Base-by-base conservation (phyloP, 2,888 invertebrate species). In the Caenorhabditis virilis region DNA sequence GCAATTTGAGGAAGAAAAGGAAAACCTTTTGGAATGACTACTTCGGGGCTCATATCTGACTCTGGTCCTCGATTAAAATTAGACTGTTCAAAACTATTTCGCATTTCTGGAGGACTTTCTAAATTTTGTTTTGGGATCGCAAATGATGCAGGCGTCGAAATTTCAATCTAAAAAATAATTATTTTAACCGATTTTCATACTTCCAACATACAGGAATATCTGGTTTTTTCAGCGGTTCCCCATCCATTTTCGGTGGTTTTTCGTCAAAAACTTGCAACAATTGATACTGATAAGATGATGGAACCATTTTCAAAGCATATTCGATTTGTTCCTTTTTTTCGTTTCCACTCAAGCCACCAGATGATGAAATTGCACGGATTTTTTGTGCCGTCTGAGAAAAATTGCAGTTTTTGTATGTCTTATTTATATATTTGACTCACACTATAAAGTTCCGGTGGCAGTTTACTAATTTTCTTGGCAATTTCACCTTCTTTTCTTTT, bases 371-470 rank as follows among this genome's bases (percentile, higher is more conserved):
- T 2, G 30, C 48, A 20, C 38, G 47, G 0, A 65, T 55, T 33
- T 60, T 60, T 45, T 65, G 59, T n/a, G 51, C 65, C 3, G 65
- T 60, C 65, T 65, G 42, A 13, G 54, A 54, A 42, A 15, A 4
- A 26, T 25, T 16, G 33, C 2, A 46, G 30, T 43, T 43, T 5
- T 4, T 43, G 23, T 43, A 23, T 11, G 22, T 43, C 5, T 46
- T 26, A 25, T 46, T 5, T 46, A 15, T 20, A 38, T 22, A 5
- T 22, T 6, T 6, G 9, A 15, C 54, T 47, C 18, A 64, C 64
- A 51, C 58, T 59, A 33, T 64, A 64, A 16, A 65, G 22, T 23
- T 65, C 65, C 16, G 59, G 65, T 15, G 65, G 65, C n/a, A 65
- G 26, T 41, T 60, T 46, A 16, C 48, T 52, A 52, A 60, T 56